A percentile compares a stretch with the other conserved stretches of the same genome.
phyloP scores from a whole-genome alignment of 2,888 invertebrate species.

The Melikaiella ostensackeni region DNA sequence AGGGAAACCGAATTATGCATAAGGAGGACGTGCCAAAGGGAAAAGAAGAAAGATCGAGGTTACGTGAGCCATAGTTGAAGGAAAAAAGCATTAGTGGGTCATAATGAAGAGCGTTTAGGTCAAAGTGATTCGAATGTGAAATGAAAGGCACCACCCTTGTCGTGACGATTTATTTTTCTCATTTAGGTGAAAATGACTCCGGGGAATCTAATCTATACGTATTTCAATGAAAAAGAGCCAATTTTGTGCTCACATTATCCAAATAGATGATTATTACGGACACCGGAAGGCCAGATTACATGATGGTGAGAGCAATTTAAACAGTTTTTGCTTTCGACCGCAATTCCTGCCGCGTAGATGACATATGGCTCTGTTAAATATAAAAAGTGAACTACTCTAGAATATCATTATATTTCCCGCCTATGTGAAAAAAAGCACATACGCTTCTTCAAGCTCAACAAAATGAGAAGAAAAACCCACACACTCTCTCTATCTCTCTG shows the following conservation, averaged over 20 bases:
- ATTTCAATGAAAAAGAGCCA: not conserved
- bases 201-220: not conserved
- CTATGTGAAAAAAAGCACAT: too few species aligned
- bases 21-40: not conserved
- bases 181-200: not conserved
- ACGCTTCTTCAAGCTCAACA: too few species aligned
- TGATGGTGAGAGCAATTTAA: not conserved
- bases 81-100: not conserved
- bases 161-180: not conserved
- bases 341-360: too few species aligned
- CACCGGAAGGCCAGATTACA: not conserved
- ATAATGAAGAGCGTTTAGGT: conserved; percentile 13
- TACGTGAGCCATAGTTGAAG: not conserved
- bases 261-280: not conserved
- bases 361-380: too few species aligned
- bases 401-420: too few species aligned
- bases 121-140: not conserved
- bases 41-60: not conserved
- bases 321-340: too few species aligned
- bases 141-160: not conserved
- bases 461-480: too few species aligned
- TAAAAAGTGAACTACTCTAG: too few species aligned
- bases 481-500: too few species aligned
- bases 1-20: conserved; percentile 1
- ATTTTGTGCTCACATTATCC: not conserved